phyloP scores from a whole-genome alignment of 1,140 invertebrate genomes.

The Conus ventricosus region DNA sequence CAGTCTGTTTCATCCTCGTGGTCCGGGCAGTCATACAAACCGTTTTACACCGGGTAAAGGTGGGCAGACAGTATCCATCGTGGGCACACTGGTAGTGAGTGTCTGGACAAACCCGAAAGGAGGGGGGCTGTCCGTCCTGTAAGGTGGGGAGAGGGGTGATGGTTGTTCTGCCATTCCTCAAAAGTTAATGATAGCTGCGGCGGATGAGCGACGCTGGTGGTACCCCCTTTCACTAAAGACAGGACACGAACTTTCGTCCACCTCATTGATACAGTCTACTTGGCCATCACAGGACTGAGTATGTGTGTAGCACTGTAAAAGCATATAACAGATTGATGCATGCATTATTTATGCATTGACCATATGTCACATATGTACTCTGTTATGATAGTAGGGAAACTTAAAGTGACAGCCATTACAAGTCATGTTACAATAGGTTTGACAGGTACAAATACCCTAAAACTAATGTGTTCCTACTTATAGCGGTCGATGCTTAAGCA shows the following conservation, averaged over 20 bases:
- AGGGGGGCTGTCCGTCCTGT: not conserved
- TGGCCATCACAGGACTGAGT: not conserved
- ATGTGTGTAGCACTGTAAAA: not conserved
- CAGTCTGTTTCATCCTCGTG: slow-evolving; percentile 18
- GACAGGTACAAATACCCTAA: too few species aligned
- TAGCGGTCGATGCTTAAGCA: too few species aligned
- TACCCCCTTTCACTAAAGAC: not conserved
- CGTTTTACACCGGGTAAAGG: slow-evolving; percentile 24
- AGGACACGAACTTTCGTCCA: not conserved
- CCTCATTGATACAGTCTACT: not conserved
- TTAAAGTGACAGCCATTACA: too few species aligned
- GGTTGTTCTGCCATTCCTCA: not conserved
- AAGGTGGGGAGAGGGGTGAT: not conserved
- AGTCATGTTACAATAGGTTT: too few species aligned
- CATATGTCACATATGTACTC: too few species aligned
- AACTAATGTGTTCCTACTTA: too few species aligned
- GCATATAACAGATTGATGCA: too few species aligned
- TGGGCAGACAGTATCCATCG: slow-evolving; percentile 1
- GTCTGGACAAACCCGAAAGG: not conserved
- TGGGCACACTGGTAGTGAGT: slow-evolving; percentile 20
- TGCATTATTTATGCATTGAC: too few species aligned
- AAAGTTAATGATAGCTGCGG: not conserved
- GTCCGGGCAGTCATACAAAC: slow-evolving; percentile 20
- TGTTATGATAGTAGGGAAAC: too few species aligned
- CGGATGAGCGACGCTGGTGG: too few species aligned